Evolutionary conservation across 2,888 invertebrate genomes (phyloP).

Genomic region (Drosophila anomalata): DNA sequence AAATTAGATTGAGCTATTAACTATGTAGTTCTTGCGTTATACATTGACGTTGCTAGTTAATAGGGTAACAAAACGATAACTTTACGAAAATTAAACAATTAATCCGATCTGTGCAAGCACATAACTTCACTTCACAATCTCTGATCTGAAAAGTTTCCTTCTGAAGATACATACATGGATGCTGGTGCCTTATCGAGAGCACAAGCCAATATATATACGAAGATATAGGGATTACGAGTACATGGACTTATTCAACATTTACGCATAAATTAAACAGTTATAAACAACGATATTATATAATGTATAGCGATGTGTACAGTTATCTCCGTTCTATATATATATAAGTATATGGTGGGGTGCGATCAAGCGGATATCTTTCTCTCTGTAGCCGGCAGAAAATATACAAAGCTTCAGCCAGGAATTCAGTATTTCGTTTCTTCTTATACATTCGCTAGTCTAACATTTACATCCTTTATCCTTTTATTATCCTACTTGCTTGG

Average conservation of each 20-base stretch:
- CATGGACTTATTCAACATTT: conserved; percentile 67
- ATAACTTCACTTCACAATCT: conserved; percentile 15
- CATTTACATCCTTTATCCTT: conserved; percentile 42
- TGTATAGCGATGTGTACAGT: conserved; percentile 23
- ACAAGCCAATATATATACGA: conserved; percentile 18
- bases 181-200: conserved; percentile 36
- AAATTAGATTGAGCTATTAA: conserved; percentile 59
- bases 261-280: conserved; percentile 71
- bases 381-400: conserved; percentile 55
- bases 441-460: conserved; percentile 61
- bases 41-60: conserved; percentile 26
- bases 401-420: conserved; percentile 41
- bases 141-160: conserved; percentile 19
- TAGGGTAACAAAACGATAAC: conserved; percentile 28
- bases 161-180: not conserved
- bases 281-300: conserved; percentile 66
- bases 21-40: conserved; percentile 29
- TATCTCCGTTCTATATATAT: conserved; percentile 33
- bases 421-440: conserved; percentile 25
- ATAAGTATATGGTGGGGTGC: conserved; percentile 67
- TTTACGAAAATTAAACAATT: conserved; percentile 24
- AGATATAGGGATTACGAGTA: conserved; percentile 38
- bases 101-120: conserved; percentile 44
- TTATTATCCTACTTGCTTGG: not conserved
- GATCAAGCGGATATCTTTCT: conserved; percentile 56